phyloP scores from a whole-genome alignment of 2,113 vertebrate genomes.

The Myanophis thanlyinensis region DNA sequence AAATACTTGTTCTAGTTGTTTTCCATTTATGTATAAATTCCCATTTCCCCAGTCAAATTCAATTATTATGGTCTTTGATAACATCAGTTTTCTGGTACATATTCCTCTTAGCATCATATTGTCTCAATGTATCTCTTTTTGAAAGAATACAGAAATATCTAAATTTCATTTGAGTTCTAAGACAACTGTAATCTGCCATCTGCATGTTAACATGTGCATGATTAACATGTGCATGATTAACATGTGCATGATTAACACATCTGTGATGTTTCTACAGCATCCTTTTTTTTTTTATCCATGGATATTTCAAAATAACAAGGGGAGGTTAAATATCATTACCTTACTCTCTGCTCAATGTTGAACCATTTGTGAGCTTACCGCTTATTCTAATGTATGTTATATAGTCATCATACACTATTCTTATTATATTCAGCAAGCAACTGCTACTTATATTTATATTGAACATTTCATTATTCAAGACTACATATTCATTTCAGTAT shows the following conservation, averaged over 20 bases:
- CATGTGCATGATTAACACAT: neutral
- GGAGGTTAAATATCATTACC: neutral
- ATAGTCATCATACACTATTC: neutral
- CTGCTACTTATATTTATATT: neutral
- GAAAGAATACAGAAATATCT: neutral
- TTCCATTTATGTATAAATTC: neutral
- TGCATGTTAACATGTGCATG: neutral
- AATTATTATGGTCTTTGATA: neutral
- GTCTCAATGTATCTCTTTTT: neutral
- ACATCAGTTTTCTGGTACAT: neutral
- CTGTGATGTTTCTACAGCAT: neutral
- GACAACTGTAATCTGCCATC: neutral
- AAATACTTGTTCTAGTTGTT: neutral
- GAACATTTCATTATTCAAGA: neutral
- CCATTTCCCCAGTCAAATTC: neutral
- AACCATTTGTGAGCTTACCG: neutral
- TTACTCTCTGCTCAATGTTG: neutral
- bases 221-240: too few relatives aligned
- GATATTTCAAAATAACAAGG: neutral
- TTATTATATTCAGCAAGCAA: neutral
- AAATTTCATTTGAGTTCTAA: neutral
- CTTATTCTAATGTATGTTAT: neutral
- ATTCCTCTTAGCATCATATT: neutral
- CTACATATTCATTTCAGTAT: neutral
- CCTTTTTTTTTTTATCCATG: neutral